Base-by-base conservation (phyloP, 1,140 invertebrate genomes). In the Nasonia vitripennis region DNA sequence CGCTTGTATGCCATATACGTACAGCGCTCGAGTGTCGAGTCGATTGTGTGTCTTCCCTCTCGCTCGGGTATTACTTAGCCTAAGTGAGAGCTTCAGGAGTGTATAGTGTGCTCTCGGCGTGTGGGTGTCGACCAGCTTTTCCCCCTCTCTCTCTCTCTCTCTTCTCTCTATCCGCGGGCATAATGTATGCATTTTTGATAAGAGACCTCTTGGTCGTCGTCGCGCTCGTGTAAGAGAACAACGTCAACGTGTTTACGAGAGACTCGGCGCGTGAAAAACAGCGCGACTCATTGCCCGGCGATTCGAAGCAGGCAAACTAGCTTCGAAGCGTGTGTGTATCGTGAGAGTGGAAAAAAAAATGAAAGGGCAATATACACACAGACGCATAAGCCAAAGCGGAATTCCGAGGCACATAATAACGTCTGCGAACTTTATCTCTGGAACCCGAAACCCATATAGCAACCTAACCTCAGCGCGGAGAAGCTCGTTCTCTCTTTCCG, bases 131-230 rank as follows among this genome's bases (percentile, higher is more conserved):
- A 73, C 68, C 23, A 77, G 51, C 51, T 7, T 10, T 45, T 45
- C 41, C 11, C 41, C 11, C 10, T 45, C 41, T 45, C 41, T 62
- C 51, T 7, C 41, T 45, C 10, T 45, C 41, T 45, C 41, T 45
- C 10, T 45, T 45, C 41, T 45, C 10, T 45, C 41, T 45, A 5
- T 62, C 51, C 4, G 10, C n/a, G 37, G 23, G 12, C 23, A 23
- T 84, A 79, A 80, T 37, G 48, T 37, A 70, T 85, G 78, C 68
- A 80, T 68, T 85, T 80, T 85, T 74, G 45, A 85, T 85, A 67
- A 67, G 51, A 41, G 45, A 62, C 17, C 27, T 11, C 4, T 31
- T n/a, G 0, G 23, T 45, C 41, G 41, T 10, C 77, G 17, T n/a
- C 34, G 55, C 0, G 41, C 41, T 45, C 10, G 34, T n/a, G 23